Evolutionary conservation across 2,888 invertebrate species (phyloP), one percentile per base, ranked within the genome.

Genomic region (Plusia festucae): DNA sequence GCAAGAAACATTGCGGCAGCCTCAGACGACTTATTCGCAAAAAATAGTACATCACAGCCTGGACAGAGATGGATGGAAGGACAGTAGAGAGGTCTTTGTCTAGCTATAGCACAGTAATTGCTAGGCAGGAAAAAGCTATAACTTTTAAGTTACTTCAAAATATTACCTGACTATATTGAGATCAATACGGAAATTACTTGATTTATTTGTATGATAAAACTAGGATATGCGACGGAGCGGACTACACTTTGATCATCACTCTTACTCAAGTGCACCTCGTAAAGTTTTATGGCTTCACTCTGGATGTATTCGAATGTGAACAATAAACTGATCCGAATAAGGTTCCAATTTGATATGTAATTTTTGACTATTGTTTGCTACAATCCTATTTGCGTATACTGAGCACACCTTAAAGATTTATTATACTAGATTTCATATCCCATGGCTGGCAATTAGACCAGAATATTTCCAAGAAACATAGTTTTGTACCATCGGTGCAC

Each of bases 201-300:
- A 74, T 65, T 78, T 78, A 74, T 74, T 53, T 65, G 70, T 58
- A 15, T 62, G 60, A 56, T 34, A 49, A 53, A 60, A 55, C 49
- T 65, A 78, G 69, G 69, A 70, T 66, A 74, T 61, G 58, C 34
- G 75, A 56, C 60, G 40, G 64, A 44, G 56, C 58, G 34, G 30
- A 30, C 52, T 46, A 49, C 70, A 78, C 51, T 75, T 78, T 56
- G 24, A 60, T 64, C 75, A 65, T 75, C 70, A 58, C 57, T 70
- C 61, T 55, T 60, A 74, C 66, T 62, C 54, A 53, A 60, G 75
- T 78, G 76, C 76, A 76, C 55, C 66, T 70, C 70, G 66, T 76
- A 76, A 74, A 78, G 69, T 76, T 74, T 74, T 76, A 70, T 57
- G 65, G 16, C 53, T 22, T 20, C 54, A 9, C n/a, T 54, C 4